phyloP scores from a whole-genome alignment of 1,140 invertebrate genomes.

The Rhynchophorus ferrugineus region DNA sequence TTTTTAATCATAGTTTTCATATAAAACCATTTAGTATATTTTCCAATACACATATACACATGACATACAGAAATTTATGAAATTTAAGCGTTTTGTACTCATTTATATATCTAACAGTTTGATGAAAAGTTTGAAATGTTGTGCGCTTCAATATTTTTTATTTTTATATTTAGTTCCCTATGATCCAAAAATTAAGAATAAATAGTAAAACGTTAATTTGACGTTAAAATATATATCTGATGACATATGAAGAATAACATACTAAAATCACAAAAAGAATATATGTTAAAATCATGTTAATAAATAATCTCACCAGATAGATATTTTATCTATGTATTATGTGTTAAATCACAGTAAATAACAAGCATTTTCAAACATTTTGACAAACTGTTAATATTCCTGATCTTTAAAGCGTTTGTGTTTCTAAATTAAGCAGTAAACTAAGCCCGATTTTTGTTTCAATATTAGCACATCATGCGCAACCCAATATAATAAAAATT shows the following conservation, averaged over 20 bases:
- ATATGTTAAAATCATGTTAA: too few relatives aligned
- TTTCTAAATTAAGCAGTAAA: slow-evolving; percentile 16
- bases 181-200: slow-evolving; percentile 8
- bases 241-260: too few relatives aligned
- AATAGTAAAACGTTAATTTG: slow-evolving; percentile 9
- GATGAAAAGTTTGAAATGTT: slow-evolving; percentile 8
- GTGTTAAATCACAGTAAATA: too few relatives aligned
- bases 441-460: not conserved
- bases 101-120: slow-evolving; percentile 3
- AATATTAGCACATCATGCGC: not conserved
- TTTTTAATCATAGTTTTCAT: not conserved
- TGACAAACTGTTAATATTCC: slow-evolving; percentile 12
- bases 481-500: not conserved
- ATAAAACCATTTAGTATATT: not conserved
- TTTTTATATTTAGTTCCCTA: too few relatives aligned
- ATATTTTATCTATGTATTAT: too few relatives aligned
- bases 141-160: too few relatives aligned
- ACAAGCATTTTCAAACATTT: slow-evolving; percentile 5
- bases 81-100: slow-evolving; percentile 12
- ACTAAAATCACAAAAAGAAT: too few relatives aligned
- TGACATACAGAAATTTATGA: slow-evolving; percentile 4
- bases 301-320: too few relatives aligned
- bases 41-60: slow-evolving; percentile 6
- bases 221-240: not conserved
- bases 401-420: slow-evolving; percentile 16